Base-by-base conservation (phyloP, 2,797 vertebrate genomes). In the Nyctibius grandis region DNA sequence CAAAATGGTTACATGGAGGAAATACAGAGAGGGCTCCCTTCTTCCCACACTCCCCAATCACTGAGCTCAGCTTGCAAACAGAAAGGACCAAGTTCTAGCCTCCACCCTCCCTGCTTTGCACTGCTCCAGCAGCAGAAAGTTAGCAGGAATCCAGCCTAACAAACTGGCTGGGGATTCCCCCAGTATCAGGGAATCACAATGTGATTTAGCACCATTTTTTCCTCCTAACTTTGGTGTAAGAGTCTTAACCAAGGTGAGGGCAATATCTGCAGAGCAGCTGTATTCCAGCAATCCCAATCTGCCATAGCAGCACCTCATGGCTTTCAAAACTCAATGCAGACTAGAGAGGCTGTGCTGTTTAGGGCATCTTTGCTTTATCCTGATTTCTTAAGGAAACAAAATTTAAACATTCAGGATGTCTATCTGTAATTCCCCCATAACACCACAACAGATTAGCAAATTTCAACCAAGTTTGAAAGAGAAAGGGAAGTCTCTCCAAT, bases 1-100 rank as follows among this genome's bases (percentile, higher is more conserved):
- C 88, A 72, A 93, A 96, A 97, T 89, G 79, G 80, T 82, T 93
- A 76, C 74, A 87, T 4, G 64, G 51, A 91, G 79, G 91, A 96
- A 96, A 95, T 12, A 31, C 31, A 89, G 78, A 56, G 56, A 86
- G 61, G 31, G 56, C 51, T 79, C 60, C 90, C 74, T 85, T 64
- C 77, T 85, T 92, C 91, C 81, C 63, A 81, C 82, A 72, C 68
- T 82, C 45, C 33, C 60, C 1, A 2, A 6, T 34, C 61, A 33
- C 72, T 36, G 45, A 85, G 47, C 48, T 97, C 57, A 75, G 86
- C 36, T 51, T 33, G 25, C 67, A 85, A 57, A 89, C 33, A 77
- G 56, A 77, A 72, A 87, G 9, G 36, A 64, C 67, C 44, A 75
- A 70, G 47, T 64, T 78, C 74, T 42, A 88, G 40, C 28, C 79